A percentile compares a stretch with the other conserved stretches of the same genome.
These are phyloP conservation scores for Tenthredo livida DNA, from an alignment of 2,888 invertebrate species.

Conservation along the genomic window DNA sequence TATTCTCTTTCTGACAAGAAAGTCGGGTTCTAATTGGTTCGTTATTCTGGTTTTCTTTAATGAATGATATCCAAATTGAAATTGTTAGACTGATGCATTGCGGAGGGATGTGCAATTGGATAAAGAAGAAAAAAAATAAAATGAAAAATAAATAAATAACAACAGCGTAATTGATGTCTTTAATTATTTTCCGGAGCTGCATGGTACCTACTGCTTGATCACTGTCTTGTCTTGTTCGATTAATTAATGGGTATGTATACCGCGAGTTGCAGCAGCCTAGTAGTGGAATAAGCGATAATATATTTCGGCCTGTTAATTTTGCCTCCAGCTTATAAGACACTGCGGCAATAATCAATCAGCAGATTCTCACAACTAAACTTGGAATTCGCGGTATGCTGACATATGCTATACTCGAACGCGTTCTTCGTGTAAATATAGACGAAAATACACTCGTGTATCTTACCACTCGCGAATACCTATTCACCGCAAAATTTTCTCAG, in stretches of 20 bases:
- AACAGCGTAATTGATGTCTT: neutral
- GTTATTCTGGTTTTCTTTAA: neutral
- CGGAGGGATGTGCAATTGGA: neutral
- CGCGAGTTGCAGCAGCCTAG: neutral
- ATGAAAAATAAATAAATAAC: neutral
- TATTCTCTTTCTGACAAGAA: neutral
- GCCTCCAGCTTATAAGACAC: constrained; percentile 64
- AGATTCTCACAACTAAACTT: constrained; percentile 59
- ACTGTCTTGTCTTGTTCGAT: constrained; percentile 8
- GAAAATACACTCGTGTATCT: constrained; percentile 42
- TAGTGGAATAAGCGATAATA: neutral
- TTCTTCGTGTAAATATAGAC: constrained; percentile 45
- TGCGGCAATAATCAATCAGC: constrained; percentile 68
- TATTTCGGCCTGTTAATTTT: constrained; percentile 58
- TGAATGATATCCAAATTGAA: neutral
- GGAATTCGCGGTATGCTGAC: constrained; percentile 34
- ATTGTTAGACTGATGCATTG: neutral
- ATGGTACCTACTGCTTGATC: constrained; percentile 10
- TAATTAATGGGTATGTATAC: neutral
- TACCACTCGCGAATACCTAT: constrained; percentile 7
- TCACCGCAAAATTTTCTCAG: neutral
- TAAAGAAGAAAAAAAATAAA: neutral
- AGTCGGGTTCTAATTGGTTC: neutral
- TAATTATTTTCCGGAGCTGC: neutral
- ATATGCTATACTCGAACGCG: constrained; percentile 50